Conservation (phyloP, 2,888 invertebrate genomes). For the Orthonychiurus folsomi region DNA sequence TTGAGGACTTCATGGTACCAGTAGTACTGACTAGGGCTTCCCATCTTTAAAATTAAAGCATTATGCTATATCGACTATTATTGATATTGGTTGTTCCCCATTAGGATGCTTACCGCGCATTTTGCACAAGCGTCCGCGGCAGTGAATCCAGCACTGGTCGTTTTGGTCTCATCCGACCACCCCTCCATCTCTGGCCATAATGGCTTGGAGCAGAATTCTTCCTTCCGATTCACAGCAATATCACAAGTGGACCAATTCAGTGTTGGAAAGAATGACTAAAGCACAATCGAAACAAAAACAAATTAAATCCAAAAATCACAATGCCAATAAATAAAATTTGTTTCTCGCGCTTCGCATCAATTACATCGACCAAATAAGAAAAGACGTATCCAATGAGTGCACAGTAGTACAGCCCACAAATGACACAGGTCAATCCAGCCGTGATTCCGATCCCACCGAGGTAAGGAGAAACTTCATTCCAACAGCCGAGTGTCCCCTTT, state of each 20-base stretch:
- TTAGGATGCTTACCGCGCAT: no score
- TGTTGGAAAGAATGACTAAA: not conserved
- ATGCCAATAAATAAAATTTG: not conserved
- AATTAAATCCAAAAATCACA: not conserved
- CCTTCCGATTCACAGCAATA: not conserved
- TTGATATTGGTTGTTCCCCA: no score
- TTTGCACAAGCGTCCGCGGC: no score
- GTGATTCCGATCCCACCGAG: conserved; percentile 81
- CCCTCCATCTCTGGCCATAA: no score
- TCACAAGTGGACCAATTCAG: not conserved
- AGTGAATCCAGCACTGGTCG: no score
- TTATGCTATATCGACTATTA: no score
- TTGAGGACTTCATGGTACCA: conserved; percentile 18
- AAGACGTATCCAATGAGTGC: conserved; percentile 20
- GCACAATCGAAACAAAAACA: no score
- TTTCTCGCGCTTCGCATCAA: not conserved
- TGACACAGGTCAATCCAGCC: not conserved
- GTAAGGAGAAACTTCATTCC: conserved; percentile 90
- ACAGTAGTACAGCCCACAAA: conserved; percentile 23
- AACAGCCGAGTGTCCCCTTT: conserved; percentile 78
- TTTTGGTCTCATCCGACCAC: no score
- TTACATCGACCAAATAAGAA: conserved; percentile 21
- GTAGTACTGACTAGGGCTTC: conserved; percentile 20
- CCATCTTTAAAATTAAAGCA: no score
- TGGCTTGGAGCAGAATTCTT: not conserved